Evolutionary conservation across 2,113 vertebrate genomes (phyloP), one percentile per base, ranked within the genome.

Genomic region (Bufo gargarizans): DNA sequence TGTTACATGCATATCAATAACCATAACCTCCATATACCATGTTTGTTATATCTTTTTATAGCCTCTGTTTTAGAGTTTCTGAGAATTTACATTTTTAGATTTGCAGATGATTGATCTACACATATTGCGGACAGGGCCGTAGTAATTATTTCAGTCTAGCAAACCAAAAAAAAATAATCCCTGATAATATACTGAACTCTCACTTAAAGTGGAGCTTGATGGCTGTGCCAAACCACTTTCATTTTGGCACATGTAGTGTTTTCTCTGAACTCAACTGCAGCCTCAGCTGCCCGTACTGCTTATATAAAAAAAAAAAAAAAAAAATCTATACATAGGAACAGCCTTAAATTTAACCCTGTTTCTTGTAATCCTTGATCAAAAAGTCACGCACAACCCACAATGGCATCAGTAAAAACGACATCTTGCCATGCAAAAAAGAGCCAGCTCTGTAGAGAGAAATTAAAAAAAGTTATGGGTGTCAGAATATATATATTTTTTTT

Each of bases 221-320:
- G 2, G 3, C 50, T 3, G 33, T 58, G 86, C 86, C 77, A 87
- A 80, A 87, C 86, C 77, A 71, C 86, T 69, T 33, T 81, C 81
- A 69, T 81, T 82, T 67, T 80, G 86, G 77, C 86, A 55, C 47
- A 58, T 50, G n/a, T 45, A 77, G 33, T 49, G 20, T 45, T 77
- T 55, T 16, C 61, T 43, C 22, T 53, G 4, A 53, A 53, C 63
- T 47, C 59, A 33, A 79, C n/a, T n/a, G 85, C 49, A 78, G 77
- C 56, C 77, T 59, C 50, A 76, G 67, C 55, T 10, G 16, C 50
- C 43, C 59, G 77, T 69, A 45, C 63, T 79, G 63, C 53, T 58
- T 80, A 80, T 87, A 17, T 50, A 53, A 59, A 77, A 59, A 72
- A 85, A 4, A 71, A 79, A 20, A 19, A 50, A 58, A 77, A 58